Percentiles rank a stretch among this genome's conserved stretches.
phyloP scores from a whole-genome alignment of 1,140 invertebrate genomes.

The Linepithema humile region DNA sequence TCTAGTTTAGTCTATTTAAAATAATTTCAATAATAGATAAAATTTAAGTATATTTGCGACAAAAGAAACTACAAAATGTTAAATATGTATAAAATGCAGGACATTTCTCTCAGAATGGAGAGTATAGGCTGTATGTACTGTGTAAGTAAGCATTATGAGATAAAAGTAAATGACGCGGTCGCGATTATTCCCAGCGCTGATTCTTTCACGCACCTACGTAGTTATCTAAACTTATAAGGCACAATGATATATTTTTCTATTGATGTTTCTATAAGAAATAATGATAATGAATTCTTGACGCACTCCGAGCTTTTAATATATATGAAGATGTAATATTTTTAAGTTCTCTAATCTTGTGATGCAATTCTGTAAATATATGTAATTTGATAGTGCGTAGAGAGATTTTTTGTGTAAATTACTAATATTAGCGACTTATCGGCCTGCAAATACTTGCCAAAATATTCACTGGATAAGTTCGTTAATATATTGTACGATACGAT shows the following conservation, averaged over 20 bases:
- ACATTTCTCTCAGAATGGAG: not conserved
- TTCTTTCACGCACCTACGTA: not conserved
- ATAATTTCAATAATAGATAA: not conserved
- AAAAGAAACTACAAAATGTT: not conserved
- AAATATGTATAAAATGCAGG: not conserved
- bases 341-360: slow-evolving; percentile 3
- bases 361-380: slow-evolving; percentile 16
- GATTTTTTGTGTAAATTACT: slow-evolving; percentile 13
- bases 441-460: not conserved
- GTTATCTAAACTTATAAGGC: slow-evolving; percentile 7
- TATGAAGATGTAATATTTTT: not conserved
- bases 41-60: not conserved
- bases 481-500: not conserved
- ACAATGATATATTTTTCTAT: slow-evolving; percentile 72
- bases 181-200: not conserved
- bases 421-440: slow-evolving; percentile 8
- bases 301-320: not conserved
- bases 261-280: slow-evolving; percentile 61
- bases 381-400: slow-evolving; percentile 9
- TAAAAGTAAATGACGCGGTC: not conserved
- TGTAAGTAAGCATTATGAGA: not conserved
- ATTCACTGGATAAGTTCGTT: not conserved
- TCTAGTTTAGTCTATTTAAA: not conserved
- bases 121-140: not conserved
- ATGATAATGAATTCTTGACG: not conserved